A percentile compares a stretch with the other conserved stretches of the same genome.
These are phyloP conservation scores for Thripadectes ignobilis DNA, from an alignment of 2,797 vertebrate genomes.

Conservation along the genomic window DNA sequence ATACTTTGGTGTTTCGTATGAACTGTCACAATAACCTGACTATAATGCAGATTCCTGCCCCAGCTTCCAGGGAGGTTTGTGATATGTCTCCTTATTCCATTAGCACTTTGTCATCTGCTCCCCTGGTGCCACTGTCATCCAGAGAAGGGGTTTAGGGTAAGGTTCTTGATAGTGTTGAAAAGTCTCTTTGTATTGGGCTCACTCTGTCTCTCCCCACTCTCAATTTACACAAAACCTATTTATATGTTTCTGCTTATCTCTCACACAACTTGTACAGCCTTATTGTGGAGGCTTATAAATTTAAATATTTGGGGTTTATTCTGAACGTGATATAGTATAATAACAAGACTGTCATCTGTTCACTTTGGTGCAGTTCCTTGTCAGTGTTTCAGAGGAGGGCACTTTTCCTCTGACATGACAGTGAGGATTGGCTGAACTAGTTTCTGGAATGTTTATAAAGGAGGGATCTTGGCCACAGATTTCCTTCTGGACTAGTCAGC, in stretches of 20 bases:
- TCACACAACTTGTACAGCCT: neutral
- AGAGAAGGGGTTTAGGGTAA: neutral
- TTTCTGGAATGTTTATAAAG: neutral
- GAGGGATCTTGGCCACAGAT: neutral
- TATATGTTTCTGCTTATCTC: slow-evolving; percentile 14
- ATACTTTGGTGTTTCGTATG: slow-evolving; percentile 2
- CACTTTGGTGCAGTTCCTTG: neutral
- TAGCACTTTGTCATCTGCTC: slow-evolving; percentile 37
- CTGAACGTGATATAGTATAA: neutral
- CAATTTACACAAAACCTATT: neutral
- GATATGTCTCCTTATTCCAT: slow-evolving; percentile 22
- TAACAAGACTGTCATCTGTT: neutral
- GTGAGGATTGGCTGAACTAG: neutral
- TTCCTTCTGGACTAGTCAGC: neutral
- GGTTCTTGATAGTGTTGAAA: neutral
- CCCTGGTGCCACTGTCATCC: neutral
- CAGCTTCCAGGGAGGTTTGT: slow-evolving; percentile 16
- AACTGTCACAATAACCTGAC: slow-evolving; percentile 29
- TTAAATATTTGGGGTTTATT: slow-evolving; percentile 21
- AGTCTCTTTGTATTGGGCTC: neutral
- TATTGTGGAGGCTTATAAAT: neutral
- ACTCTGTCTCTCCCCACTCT: neutral
- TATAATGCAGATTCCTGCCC: neutral
- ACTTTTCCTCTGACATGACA: neutral
- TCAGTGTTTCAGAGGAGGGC: neutral